A percentile compares a stretch with the other conserved stretches of the same genome.
These are phyloP conservation scores for Caenorhabditis briggsae DNA, from an alignment of 1,140 invertebrate genomes.

Conservation along the genomic window DNA sequence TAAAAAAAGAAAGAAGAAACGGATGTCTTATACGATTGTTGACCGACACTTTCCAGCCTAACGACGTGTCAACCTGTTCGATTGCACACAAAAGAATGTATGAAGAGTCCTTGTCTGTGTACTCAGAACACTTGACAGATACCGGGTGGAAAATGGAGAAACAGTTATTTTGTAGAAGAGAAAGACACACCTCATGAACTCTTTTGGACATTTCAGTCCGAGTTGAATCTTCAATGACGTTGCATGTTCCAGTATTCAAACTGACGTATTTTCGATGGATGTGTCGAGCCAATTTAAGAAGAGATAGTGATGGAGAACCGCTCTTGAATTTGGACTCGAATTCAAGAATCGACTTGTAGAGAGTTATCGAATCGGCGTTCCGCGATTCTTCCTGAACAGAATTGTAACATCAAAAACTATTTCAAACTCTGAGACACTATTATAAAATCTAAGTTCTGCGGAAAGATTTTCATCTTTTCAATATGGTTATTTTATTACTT, in stretches of 20 bases:
- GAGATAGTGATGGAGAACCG: slow-evolving; percentile 17
- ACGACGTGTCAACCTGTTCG: slow-evolving; percentile 40
- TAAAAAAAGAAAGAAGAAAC: not conserved
- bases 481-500: too few relatives aligned
- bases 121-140: slow-evolving; percentile 4
- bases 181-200: slow-evolving; percentile 41
- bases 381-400: slow-evolving; percentile 27
- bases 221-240: slow-evolving; percentile 9
- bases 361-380: slow-evolving; percentile 44
- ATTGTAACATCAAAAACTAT: not conserved
- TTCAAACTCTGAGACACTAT: too few relatives aligned
- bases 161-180: slow-evolving; percentile 6
- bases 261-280: slow-evolving; percentile 47
- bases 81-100: not conserved
- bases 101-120: slow-evolving; percentile 9
- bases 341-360: slow-evolving; percentile 16
- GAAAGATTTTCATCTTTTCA: too few relatives aligned
- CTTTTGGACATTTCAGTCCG: not conserved
- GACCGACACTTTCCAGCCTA: slow-evolving; percentile 35
- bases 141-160: not conserved
- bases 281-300: slow-evolving; percentile 32
- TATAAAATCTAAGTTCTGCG: too few relatives aligned
- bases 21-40: not conserved
- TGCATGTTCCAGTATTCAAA: slow-evolving; percentile 20
- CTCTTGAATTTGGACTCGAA: slow-evolving; percentile 34